A percentile compares a stretch with the other conserved stretches of the same genome.
phyloP scores from a whole-genome alignment of 2,113 vertebrate species.

The Alexandromys fortis region DNA sequence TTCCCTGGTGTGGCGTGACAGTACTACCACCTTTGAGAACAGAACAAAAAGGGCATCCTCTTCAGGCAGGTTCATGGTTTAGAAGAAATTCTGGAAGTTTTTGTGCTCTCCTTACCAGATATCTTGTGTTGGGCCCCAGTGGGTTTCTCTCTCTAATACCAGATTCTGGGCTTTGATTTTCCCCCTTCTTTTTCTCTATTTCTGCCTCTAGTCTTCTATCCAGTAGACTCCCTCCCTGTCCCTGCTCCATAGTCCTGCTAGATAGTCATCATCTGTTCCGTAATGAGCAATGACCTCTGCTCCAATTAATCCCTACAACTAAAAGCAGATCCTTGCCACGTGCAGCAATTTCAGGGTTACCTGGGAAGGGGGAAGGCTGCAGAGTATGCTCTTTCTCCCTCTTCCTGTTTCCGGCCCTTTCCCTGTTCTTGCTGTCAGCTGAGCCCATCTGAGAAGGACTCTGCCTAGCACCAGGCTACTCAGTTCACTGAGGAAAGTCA shows the following conservation, averaged over 20 bases:
- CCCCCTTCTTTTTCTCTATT: neutral
- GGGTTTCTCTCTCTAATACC: neutral
- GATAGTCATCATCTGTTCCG: neutral
- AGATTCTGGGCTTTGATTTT: neutral
- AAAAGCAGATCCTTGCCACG: neutral
- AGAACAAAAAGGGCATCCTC: neutral
- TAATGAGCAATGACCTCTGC: neutral
- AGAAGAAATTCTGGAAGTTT: too few relatives aligned
- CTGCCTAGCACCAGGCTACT: neutral
- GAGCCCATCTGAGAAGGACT: neutral
- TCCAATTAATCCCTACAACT: neutral
- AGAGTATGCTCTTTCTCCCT: neutral
- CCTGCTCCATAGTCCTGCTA: neutral
- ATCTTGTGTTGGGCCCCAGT: neutral
- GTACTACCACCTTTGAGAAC: neutral
- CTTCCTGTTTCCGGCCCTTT: neutral
- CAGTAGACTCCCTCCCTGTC: neutral
- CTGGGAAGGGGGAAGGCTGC: neutral
- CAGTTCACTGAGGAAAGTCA: neutral
- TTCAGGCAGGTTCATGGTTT: too few relatives aligned
- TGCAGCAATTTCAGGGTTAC: neutral
- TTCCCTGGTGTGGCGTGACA: fast-evolving
- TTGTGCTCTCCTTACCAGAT: too few relatives aligned
- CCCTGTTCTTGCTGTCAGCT: neutral
- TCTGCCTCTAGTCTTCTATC: neutral